Percentiles rank a stretch among this genome's conserved stretches.
phyloP scores from a whole-genome alignment of 2,888 invertebrate species.

The Lasioglossum leucozonium region DNA sequence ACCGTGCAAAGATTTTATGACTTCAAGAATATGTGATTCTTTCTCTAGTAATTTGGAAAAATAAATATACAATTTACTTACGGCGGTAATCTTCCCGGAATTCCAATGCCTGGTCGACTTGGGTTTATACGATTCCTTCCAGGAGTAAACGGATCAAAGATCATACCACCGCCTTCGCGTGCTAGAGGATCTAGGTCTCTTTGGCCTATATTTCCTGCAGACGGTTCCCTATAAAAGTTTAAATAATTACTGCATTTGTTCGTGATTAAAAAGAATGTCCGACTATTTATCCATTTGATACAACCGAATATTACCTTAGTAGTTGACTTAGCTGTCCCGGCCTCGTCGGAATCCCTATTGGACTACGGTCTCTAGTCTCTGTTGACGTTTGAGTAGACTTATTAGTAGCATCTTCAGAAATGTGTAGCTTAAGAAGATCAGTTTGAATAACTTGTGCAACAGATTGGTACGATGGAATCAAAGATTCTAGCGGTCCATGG shows the following conservation, averaged over 20 bases:
- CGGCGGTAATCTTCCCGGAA: conserved; percentile 87
- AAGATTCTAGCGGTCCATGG: conserved; percentile 87
- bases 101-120: conserved; percentile 85
- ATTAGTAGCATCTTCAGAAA: conserved; percentile 74
- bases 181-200: conserved; percentile 92
- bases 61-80: conserved; percentile 72
- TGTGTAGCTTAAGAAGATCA: conserved; percentile 89
- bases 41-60: neutral
- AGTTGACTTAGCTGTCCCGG: conserved; percentile 55
- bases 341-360: conserved; percentile 59
- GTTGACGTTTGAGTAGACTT: conserved; percentile 85
- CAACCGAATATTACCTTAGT: conserved; percentile 70
- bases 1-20: neutral
- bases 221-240: conserved; percentile 59
- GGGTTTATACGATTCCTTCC: conserved; percentile 79
- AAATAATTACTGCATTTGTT: neutral
- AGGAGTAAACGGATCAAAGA: conserved; percentile 88
- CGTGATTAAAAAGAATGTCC: conserved; percentile 57
- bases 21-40: neutral
- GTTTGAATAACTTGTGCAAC: conserved; percentile 87
- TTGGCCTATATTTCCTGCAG: conserved; percentile 86
- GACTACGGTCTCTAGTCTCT: conserved; percentile 35
- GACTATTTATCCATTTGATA: conserved; percentile 20
- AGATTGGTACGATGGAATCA: conserved; percentile 88
- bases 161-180: conserved; percentile 88